phyloP scores from a whole-genome alignment of 2,113 vertebrate genomes.

The Diadophis punctatus region DNA sequence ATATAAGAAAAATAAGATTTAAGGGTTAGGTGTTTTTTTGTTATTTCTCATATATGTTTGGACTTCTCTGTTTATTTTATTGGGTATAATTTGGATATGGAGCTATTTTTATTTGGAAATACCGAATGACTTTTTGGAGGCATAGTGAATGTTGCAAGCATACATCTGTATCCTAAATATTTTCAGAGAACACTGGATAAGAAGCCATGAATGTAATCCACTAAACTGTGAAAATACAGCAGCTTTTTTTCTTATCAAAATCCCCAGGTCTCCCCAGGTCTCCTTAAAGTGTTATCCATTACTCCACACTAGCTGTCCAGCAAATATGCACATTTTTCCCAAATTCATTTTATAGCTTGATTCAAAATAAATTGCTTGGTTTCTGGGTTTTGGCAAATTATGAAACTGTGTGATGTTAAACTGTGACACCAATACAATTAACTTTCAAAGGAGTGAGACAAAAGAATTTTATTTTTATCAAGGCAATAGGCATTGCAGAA shows the following conservation, averaged over 20 bases:
- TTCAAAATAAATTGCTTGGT: conserved; percentile 12
- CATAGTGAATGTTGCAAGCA: neutral
- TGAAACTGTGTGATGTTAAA: conserved; percentile 17
- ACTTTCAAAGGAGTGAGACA: neutral
- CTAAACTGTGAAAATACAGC: neutral
- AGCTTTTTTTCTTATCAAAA: neutral
- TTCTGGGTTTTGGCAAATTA: conserved; percentile 1
- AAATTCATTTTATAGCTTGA: neutral
- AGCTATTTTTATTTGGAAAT: neutral
- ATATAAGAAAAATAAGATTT: neutral
- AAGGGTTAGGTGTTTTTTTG: neutral
- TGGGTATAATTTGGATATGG: neutral
- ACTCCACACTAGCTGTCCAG: neutral
- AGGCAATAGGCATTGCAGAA: neutral
- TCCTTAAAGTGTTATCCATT: neutral
- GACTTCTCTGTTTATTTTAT: neutral
- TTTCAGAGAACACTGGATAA: neutral
- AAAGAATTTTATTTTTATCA: neutral
- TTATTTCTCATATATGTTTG: neutral
- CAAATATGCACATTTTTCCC: neutral
- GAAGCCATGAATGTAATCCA: neutral
- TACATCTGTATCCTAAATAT: neutral
- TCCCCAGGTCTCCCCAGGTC: neutral
- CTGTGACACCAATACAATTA: neutral
- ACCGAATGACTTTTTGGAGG: neutral